These are phyloP conservation scores for Mellilla xanthometata DNA, from an alignment of 2,888 invertebrate genomes.

Conservation along the genomic window DNA sequence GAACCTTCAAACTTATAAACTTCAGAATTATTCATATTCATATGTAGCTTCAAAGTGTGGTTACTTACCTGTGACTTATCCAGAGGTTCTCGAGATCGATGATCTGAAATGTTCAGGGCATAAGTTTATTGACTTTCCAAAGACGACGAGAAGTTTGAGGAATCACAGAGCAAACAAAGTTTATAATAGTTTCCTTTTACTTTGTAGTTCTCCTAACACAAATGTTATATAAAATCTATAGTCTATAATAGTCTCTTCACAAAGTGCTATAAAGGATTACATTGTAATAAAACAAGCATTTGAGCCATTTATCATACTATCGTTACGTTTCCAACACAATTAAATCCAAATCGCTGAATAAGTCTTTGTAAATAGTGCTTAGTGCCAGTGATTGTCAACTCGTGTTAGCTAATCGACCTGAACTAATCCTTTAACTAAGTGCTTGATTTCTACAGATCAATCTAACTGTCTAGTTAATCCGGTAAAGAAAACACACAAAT, in stretches of 20 bases:
- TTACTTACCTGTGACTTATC: too few relatives aligned
- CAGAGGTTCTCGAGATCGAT: too few relatives aligned
- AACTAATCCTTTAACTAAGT: conserved; percentile 16
- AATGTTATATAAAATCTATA: too few relatives aligned
- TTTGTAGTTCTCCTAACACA: too few relatives aligned
- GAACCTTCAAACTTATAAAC: too few relatives aligned
- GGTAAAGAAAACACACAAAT: not conserved
- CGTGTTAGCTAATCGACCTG: conserved; percentile 12
- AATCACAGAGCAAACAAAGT: too few relatives aligned
- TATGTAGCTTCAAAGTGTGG: too few relatives aligned
- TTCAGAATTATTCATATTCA: too few relatives aligned
- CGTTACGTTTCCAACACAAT: conserved; percentile 12
- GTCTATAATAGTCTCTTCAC: not conserved
- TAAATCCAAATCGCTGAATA: conserved; percentile 11
- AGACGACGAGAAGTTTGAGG: too few relatives aligned
- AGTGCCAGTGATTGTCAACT: conserved; percentile 2
- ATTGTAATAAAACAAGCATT: conserved; percentile 6
- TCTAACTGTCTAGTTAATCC: not conserved
- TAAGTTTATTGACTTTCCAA: not conserved
- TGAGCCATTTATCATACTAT: conserved; percentile 14
- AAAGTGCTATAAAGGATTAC: conserved; percentile 4
- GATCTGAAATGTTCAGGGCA: too few relatives aligned
- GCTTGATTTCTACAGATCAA: conserved; percentile 10
- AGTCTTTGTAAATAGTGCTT: conserved; percentile 7
- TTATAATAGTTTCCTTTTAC: too few relatives aligned